phyloP scores from a whole-genome alignment of 2,888 invertebrate genomes.

The Herminia tarsipennalis region DNA sequence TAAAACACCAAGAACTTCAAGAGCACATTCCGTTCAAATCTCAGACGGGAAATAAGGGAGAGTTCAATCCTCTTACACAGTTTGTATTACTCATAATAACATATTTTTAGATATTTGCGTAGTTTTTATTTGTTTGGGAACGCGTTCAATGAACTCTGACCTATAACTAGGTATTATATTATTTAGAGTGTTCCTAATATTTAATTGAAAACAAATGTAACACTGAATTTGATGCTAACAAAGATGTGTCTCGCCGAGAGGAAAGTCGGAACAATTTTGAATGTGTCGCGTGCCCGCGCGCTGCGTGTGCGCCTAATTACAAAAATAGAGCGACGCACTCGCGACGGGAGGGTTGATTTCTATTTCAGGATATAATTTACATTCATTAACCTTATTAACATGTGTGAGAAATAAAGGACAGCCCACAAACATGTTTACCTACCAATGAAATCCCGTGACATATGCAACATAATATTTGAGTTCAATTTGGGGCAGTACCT shows the following conservation, averaged over 20 bases:
- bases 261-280: constrained; percentile 53
- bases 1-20: constrained; percentile 14
- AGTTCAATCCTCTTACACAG: constrained; percentile 70
- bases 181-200: background rate
- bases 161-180: constrained; percentile 12
- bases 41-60: constrained; percentile 68
- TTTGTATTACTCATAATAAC: constrained; percentile 75
- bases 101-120: constrained; percentile 77
- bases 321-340: constrained; percentile 69
- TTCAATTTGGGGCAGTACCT: too few relatives aligned
- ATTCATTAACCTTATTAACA: constrained; percentile 48
- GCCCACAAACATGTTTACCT: too few relatives aligned
- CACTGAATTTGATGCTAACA: constrained; percentile 7
- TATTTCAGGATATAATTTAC: constrained; percentile 66
- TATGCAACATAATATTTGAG: too few relatives aligned
- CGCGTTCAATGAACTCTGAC: constrained; percentile 63
- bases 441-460: too few relatives aligned
- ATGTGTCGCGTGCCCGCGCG: constrained; percentile 60
- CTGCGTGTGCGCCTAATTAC: constrained; percentile 54
- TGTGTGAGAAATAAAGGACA: constrained; percentile 10
- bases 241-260: constrained; percentile 41
- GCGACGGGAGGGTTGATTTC: constrained; percentile 70
- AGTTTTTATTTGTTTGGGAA: constrained; percentile 68
- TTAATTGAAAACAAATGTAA: background rate
- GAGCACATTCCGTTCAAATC: constrained; percentile 26